A percentile compares a stretch with the other conserved stretches of the same genome.
Conservation (phyloP, 2,888 invertebrate genomes). For the Phengaris alcon region DNA sequence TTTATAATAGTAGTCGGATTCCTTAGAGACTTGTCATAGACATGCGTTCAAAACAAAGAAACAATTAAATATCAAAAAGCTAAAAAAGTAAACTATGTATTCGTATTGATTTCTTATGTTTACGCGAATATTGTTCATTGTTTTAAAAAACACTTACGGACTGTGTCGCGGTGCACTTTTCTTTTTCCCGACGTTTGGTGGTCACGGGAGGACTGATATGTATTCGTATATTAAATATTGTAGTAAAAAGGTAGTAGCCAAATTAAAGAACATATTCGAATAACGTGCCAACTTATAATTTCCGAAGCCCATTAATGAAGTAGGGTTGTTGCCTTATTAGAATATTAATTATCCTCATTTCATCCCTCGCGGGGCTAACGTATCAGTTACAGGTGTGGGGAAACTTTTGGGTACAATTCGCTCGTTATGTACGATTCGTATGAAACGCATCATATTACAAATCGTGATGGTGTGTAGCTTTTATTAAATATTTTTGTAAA, state of each 20-base stretch:
- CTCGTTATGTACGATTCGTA: slow-evolving; percentile 20
- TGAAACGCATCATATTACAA: neutral
- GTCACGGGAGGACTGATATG: no score
- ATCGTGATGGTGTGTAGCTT: neutral
- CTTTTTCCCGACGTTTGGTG: no score
- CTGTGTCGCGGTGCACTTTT: no score
- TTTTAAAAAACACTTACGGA: no score
- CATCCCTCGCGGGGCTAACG: slow-evolving; percentile 22
- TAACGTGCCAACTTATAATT: slow-evolving; percentile 1
- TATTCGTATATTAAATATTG: neutral
- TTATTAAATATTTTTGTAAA: no score
- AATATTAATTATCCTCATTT: slow-evolving; percentile 28
- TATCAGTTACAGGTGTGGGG: slow-evolving; percentile 29
- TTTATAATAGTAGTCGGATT: no score
- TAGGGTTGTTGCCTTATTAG: slow-evolving; percentile 27
- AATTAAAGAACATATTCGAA: neutral
- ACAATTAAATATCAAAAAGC: no score
- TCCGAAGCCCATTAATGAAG: slow-evolving; percentile 21
- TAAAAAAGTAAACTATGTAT: no score
- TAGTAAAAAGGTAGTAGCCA: neutral
- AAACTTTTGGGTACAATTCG: slow-evolving; percentile 23
- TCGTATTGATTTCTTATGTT: no score
- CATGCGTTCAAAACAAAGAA: no score
- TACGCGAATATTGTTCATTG: no score
- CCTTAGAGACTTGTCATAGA: no score